Evolutionary conservation across 2,113 vertebrate genomes (phyloP), one percentile per base, ranked within the genome.

Genomic region (Naja naja): DNA sequence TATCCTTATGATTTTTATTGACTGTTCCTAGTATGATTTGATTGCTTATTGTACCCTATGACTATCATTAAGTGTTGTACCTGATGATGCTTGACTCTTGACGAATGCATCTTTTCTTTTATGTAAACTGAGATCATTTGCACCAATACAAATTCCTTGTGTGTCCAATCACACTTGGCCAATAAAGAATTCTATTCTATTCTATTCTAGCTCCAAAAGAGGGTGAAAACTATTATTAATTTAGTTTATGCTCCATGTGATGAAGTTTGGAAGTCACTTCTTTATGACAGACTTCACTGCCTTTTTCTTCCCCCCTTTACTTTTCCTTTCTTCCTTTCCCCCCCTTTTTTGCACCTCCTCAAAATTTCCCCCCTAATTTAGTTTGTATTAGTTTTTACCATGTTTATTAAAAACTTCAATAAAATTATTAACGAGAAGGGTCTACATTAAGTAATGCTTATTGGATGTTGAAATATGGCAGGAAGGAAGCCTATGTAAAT

Each of bases 391-490:
- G 30, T 69, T 69, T 69, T 69, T 69, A 34, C 30, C n/a, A 34
- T 69, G 64, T 69, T 69, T 69, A 69, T 69, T 69, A 69, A 69
- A 69, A 69, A 69, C 64, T 69, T 69, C 64, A 16, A 69, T 69
- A 34, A n/a, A 69, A 69, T 69, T 69, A 34, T 69, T 34, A 69
- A 69, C 64, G 5, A 2, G n/a, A 34, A 69, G 64, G 54, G 93
- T 95, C 96, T 93, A 91, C 95, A 81, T 97, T 97, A 97, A 97
- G 95, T 97, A 97, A 97, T 97, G 96, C 97, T 97, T 97, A 96
- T 97, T 97, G 97, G 96, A 94, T 97, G 96, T 96, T 98, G 97
- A 98, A 96, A 97, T 98, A 97, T 96, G 97, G 95, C 96, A 95
- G 97, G 97, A 97, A 95, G 97, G 97, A 97, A 98, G 95, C 94